Evolutionary conservation across 2,113 vertebrate species (phyloP).

Genomic region (Apaloderma vittatum): DNA sequence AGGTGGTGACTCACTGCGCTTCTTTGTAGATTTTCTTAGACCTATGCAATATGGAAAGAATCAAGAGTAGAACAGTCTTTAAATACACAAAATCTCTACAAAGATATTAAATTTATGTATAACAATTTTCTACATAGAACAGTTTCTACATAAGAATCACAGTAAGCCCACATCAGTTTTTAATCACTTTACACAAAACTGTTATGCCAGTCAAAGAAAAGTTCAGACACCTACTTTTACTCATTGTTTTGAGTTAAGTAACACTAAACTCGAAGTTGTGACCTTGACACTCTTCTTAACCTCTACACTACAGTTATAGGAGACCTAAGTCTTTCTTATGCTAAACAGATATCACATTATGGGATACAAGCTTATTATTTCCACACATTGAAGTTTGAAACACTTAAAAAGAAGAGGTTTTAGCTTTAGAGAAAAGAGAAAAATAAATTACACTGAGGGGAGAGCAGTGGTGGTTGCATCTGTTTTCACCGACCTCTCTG

Average conservation of each 20-base stretch:
- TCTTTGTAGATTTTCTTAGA: constrained; percentile 98
- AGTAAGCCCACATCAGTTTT: not conserved
- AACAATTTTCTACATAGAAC: not conserved
- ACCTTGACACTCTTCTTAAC: not conserved
- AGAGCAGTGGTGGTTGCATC: not conserved
- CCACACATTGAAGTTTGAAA: not conserved
- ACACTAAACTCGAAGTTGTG: not conserved
- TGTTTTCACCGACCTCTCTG: no score
- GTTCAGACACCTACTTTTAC: not conserved
- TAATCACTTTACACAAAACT: not conserved
- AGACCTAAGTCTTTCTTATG: not conserved
- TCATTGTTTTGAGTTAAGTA: not conserved
- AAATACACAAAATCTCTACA: not conserved
- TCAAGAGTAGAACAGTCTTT: not conserved
- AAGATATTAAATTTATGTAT: not conserved
- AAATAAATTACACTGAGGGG: rapidly evolving
- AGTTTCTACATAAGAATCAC: not conserved
- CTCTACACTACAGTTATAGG: not conserved
- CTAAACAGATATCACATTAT: not conserved
- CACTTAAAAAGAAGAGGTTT: not conserved
- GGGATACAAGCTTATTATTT: not conserved
- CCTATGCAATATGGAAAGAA: constrained; percentile 71
- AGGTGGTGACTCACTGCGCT: constrained; percentile 99
- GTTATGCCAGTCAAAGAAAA: not conserved
- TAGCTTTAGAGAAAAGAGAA: not conserved